Evolutionary conservation across 2,113 vertebrate species (phyloP).

Genomic region (Malurus elegans): DNA sequence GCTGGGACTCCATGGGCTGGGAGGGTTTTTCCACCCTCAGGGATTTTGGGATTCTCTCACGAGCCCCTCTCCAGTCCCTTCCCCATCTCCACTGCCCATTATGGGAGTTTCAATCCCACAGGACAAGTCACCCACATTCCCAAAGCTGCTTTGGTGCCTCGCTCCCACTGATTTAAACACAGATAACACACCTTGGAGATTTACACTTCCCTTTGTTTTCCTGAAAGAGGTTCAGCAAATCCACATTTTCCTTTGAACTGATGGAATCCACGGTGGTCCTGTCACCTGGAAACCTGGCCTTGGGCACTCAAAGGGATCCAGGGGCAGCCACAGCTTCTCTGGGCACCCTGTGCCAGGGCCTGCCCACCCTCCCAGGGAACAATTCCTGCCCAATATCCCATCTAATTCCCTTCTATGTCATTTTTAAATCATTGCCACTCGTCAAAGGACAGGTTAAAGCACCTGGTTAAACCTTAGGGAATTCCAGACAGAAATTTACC

Average conservation of each 20-base stretch:
- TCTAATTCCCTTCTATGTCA: rapidly evolving
- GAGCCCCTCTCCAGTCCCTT: background rate
- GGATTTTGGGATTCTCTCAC: background rate
- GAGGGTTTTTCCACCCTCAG: background rate
- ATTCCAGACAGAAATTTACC: background rate
- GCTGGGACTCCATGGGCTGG: rapidly evolving
- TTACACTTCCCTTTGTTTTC: background rate
- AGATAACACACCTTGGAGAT: background rate
- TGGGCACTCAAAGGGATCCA: background rate
- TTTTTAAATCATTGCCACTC: background rate
- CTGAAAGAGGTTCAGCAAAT: background rate
- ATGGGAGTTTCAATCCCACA: background rate
- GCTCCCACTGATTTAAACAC: background rate
- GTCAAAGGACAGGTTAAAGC: background rate
- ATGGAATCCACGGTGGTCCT: background rate
- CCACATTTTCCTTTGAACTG: background rate
- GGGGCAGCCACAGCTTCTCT: background rate
- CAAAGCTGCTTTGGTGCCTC: background rate
- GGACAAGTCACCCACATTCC: background rate
- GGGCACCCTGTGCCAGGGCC: background rate
- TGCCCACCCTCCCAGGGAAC: rapidly evolving
- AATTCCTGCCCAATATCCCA: background rate
- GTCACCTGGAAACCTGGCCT: background rate
- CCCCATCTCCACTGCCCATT: background rate
- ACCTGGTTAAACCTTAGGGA: background rate